Evolutionary conservation across 2,113 vertebrate species (phyloP), one percentile per base, ranked within the genome.

Genomic region (Neolamprologus devosi): DNA sequence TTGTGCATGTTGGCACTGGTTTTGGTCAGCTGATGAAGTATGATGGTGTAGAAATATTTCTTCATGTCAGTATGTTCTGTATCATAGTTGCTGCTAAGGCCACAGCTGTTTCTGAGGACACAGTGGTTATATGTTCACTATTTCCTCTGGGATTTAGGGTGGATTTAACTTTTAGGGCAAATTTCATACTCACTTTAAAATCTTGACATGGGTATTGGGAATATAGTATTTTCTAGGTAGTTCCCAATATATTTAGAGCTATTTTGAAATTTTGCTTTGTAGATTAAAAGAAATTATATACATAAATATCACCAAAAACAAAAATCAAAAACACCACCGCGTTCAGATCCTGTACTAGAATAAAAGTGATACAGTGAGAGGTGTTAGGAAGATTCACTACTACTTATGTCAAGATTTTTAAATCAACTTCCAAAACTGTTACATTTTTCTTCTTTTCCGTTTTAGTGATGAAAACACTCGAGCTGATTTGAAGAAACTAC

Each of bases 401-500:
- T 78, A 19, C 26, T 26, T 26, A 28, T 26, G 26, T 28, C 42
- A 16, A 75, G n/a, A 70, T 21, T 37, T n/a, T 30, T 33, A 6
- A 33, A 11, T 30, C 10, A 65, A 17, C 42, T 23, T 68, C 8
- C 16, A n/a, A 5, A 58, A 3, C 3, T 0, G 45, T 55, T 19
- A 58, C 65, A 70, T 17, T 11, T 3, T 60, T 45, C 33, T 4
- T 57, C 7, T 19, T 81, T 13, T 88, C 30, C 28, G 3, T 94
- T 89, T 78, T 95, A 99, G 99, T 95, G 98, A 99, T 93, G 99
- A 99, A 93, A 96, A 97, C 90, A 98, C 98, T 54, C 96, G 97
- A 94, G 97, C 96, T 16, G 98, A 99, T 90, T 95, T 99, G 94
- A 99, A 99, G 97, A 99, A 99, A 93, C 96, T 99, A 33, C 98